Evolutionary conservation across 2,888 invertebrate species (phyloP), one percentile per base, ranked within the genome.

Genomic region (Hipparchia sbordonii): DNA sequence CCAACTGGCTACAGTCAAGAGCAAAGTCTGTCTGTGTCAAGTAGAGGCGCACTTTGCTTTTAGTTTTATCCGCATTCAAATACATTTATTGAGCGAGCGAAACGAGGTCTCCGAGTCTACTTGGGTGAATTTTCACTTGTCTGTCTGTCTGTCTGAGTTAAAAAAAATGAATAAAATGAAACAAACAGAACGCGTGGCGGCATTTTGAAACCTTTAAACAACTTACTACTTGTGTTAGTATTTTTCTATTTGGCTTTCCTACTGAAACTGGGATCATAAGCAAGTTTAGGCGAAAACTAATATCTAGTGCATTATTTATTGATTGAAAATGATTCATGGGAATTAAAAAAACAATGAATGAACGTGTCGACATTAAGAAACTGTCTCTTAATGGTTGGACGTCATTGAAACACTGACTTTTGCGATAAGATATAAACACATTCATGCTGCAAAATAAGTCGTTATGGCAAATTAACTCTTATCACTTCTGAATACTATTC

Each of bases 1-100:
- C 77, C 74, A 72, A 68, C 76, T 73, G 72, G 76, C 69, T 74
- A 72, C 67, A 72, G 70, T 71, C 72, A 12, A 67, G 52, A 61
- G 61, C 71, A 68, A 67, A 70, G 67, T 71, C 72, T 68, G 70
- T 70, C 75, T 70, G 67, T 72, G 74, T 63, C 72, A 59, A 70
- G 65, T 67, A 23, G 60, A 65, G 7, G 48, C 61, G 56, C 61
- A 70, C 67, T 75, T 72, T 68, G 72, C 70, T 70, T 73, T 73
- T 76, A 66, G 61, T 61, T 69, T 61, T 68, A 56, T 71, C 67
- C 57, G 59, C 67, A 45, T 56, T 67, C 57, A 68, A 10, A 13
- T 59, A 60, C 33, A 60, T 9, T 39, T 39, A 39, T 39, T 39
- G 39, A 39, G 3, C 39, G 39, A 39, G 39, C 39, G 39, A 39